These are phyloP conservation scores for Mechanitis mazaeus DNA, from an alignment of 2,888 invertebrate genomes.

Conservation along the genomic window DNA sequence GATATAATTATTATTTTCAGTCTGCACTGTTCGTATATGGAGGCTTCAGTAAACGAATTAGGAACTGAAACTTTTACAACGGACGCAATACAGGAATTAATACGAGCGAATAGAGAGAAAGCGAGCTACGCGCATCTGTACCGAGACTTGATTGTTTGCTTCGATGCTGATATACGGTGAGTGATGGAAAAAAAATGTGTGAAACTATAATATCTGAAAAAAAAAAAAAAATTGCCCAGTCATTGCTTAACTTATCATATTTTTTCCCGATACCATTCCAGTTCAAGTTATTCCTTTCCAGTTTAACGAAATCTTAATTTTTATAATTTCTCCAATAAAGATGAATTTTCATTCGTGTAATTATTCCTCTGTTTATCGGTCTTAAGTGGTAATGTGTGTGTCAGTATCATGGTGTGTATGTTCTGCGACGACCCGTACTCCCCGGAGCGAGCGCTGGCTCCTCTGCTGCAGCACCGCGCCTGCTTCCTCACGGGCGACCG, in stretches of 20 bases:
- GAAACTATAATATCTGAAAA: neutral
- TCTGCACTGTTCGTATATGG: constrained; percentile 90
- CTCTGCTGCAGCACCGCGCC: constrained; percentile 90
- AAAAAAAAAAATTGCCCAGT: neutral
- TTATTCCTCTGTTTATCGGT: no score
- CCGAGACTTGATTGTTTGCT: constrained; percentile 85
- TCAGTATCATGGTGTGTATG: constrained; percentile 94
- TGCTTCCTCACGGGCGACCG: constrained; percentile 91
- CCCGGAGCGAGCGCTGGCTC: constrained; percentile 91
- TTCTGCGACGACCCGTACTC: constrained; percentile 97
- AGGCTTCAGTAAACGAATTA: constrained; percentile 82
- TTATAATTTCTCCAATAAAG: no score
- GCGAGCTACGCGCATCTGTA: constrained; percentile 86
- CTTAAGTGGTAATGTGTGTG: neutral
- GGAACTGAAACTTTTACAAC: constrained; percentile 80
- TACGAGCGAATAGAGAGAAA: constrained; percentile 86
- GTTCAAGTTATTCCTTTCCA: no score
- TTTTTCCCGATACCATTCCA: no score
- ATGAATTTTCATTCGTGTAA: no score
- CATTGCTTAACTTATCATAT: neutral
- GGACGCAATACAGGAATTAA: constrained; percentile 84
- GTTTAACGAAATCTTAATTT: no score
- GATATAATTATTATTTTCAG: constrained; percentile 56
- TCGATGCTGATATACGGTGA: constrained; percentile 89
- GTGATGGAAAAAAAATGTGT: constrained; percentile 7